Evolutionary conservation across 2,797 vertebrate genomes (phyloP).

Genomic region (Eulemur coronatus): DNA sequence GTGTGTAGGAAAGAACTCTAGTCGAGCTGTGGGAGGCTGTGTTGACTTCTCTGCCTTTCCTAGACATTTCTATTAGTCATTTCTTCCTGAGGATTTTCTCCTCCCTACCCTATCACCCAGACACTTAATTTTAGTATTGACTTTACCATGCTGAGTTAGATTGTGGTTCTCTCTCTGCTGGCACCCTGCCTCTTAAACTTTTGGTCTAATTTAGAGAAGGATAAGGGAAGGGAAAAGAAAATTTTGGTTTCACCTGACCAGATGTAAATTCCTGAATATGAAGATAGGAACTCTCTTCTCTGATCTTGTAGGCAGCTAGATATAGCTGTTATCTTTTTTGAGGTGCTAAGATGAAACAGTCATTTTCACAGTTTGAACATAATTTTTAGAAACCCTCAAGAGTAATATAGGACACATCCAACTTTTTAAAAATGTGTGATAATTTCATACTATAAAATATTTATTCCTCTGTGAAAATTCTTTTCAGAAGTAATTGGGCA

Average conservation of each 20-base stretch:
- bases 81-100: constrained; percentile 74
- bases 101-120: constrained; percentile 65
- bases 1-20: constrained; percentile 44
- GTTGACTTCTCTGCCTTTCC: constrained; percentile 62
- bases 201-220: constrained; percentile 58
- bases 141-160: constrained; percentile 54
- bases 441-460: constrained; percentile 44
- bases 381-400: constrained; percentile 29
- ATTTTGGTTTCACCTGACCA: constrained; percentile 29
- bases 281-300: constrained; percentile 3
- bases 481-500: constrained; percentile 61
- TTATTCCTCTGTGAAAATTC: constrained; percentile 39
- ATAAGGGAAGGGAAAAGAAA: constrained; percentile 38
- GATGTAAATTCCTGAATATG: constrained; percentile 27
- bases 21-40: constrained; percentile 44
- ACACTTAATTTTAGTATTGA: constrained; percentile 66
- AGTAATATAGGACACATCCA: background rate
- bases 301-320: constrained; percentile 27
- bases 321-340: constrained; percentile 5
- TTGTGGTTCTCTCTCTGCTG: constrained; percentile 16
- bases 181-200: constrained; percentile 48
- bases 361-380: constrained; percentile 42
- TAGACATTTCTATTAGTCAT: constrained; percentile 73
- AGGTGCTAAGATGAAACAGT: background rate
- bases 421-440: constrained; percentile 51